Evolutionary conservation across 1,140 invertebrate species (phyloP).

Genomic region (Heliconius congener): DNA sequence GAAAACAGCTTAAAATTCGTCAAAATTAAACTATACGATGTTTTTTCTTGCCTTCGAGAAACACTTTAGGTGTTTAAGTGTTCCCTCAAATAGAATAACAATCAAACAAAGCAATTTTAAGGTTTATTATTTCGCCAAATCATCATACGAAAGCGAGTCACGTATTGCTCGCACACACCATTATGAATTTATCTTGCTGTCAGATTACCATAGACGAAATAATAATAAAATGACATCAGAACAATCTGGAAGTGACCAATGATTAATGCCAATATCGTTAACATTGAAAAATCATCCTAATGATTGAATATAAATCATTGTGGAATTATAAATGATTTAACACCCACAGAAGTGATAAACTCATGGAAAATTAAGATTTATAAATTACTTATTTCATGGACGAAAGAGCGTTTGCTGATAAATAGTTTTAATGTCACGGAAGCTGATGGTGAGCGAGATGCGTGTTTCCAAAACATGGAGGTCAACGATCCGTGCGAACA

Average conservation of each 20-base stretch:
- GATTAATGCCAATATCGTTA: slow-evolving; percentile 16
- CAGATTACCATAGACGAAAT: slow-evolving; percentile 22
- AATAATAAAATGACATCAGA: slow-evolving; percentile 20
- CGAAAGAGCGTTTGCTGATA: slow-evolving; percentile 40
- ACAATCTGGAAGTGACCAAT: slow-evolving; percentile 15
- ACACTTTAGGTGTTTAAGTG: slow-evolving; percentile 7
- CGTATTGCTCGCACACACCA: slow-evolving; percentile 18
- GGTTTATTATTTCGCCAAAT: slow-evolving; percentile 26
- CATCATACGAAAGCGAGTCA: slow-evolving; percentile 34
- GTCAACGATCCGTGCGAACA: slow-evolving; percentile 67
- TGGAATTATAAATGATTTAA: slow-evolving; percentile 46
- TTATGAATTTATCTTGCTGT: slow-evolving; percentile 20
- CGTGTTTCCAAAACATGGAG: slow-evolving; percentile 71
- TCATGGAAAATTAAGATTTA: slow-evolving; percentile 45
- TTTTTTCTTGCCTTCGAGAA: background rate
- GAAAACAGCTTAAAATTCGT: background rate
- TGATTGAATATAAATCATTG: slow-evolving; percentile 43
- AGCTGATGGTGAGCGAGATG: slow-evolving; percentile 35
- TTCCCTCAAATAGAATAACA: slow-evolving; percentile 28
- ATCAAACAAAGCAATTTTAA: slow-evolving; percentile 28
- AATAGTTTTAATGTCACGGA: slow-evolving; percentile 59
- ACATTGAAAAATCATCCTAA: slow-evolving; percentile 35
- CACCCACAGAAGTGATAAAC: slow-evolving; percentile 43
- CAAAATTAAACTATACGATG: background rate
- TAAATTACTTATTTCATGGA: slow-evolving; percentile 47